These are phyloP conservation scores for Drosophila neotestacea DNA, from an alignment of 2,888 invertebrate genomes.

Conservation along the genomic window DNA sequence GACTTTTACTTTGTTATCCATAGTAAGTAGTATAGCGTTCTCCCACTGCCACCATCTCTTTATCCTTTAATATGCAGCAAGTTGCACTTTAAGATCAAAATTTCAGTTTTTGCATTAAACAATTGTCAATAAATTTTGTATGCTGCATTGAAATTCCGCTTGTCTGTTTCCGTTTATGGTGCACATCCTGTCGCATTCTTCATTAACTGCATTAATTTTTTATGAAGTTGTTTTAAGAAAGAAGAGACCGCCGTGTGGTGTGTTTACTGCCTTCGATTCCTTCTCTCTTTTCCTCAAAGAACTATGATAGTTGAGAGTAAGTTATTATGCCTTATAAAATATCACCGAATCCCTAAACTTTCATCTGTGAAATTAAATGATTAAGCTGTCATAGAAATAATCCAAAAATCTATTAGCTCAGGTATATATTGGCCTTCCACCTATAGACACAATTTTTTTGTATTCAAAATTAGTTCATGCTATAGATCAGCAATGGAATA, in stretches of 20 bases:
- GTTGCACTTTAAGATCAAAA: constrained; percentile 24
- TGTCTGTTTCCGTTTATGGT: constrained; percentile 10
- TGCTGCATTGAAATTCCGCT: constrained; percentile 24
- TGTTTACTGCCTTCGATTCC: too few species aligned
- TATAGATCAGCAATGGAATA: too few species aligned
- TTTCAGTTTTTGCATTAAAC: background rate
- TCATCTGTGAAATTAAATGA: too few species aligned
- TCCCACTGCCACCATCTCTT: background rate
- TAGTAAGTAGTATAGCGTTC: background rate
- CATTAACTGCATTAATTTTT: background rate
- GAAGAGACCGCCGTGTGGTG: background rate
- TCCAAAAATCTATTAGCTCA: too few species aligned
- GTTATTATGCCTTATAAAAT: too few species aligned
- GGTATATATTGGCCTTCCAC: too few species aligned
- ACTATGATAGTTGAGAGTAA: background rate
- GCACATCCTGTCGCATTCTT: background rate
- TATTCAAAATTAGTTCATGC: too few species aligned
- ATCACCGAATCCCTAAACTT: too few species aligned
- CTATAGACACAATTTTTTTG: too few species aligned
- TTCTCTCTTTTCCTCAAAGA: too few species aligned
- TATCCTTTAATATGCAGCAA: background rate
- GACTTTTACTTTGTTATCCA: constrained; percentile 6
- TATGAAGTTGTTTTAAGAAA: background rate
- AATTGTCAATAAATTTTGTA: constrained; percentile 24
- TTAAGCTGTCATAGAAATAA: too few species aligned